Base-by-base conservation (phyloP, 2,797 vertebrate genomes). In the Gallinago solitaria region DNA sequence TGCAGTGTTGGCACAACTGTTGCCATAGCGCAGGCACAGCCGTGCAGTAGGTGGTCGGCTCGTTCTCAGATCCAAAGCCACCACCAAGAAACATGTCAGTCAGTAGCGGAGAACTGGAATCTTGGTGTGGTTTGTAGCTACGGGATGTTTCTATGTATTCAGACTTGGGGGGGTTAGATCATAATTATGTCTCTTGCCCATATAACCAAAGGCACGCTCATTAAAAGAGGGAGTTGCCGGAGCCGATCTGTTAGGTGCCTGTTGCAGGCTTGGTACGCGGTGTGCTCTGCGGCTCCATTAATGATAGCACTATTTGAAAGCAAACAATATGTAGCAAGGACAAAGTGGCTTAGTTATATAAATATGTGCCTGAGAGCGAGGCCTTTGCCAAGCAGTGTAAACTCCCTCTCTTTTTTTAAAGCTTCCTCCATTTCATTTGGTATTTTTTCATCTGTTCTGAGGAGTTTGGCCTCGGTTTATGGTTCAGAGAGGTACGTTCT, bases 271-370 rank as follows among this genome's bases (percentile, higher is more conserved):
- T 18, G 8, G 88, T 17, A 80, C 77, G 20, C 6, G 0, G 1
- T 65, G 92, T 83, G 65, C 89, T 78, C 56, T 61, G 73, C 69
- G 18, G 85, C 51, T 79, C 89, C 43, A 60, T 82, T 86, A 89
- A 57, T 3, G 47, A 6, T 92, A 90, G 4, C 75, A 20, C 60
- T 24, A 50, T 73, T 83, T 63, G 89, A 93, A 87, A 92, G 74
- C 87, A 92, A 97, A 94, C 92, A 89, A 16, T 28, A 24, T 11
- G 43, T 48, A 70, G 32, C 87, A 92, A 92, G 92, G 94, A 75
- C 87, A 87, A 88, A 91, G 73, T 28, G 21, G 68, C 74, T 86
- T 86, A 89, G 83, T 70, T 89, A n/a, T 41, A 89, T 80, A 95
- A 92, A 80, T 37, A 85, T 43, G 25, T 6, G 0, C 13, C 59